A percentile compares a stretch with the other conserved stretches of the same genome.
phyloP scores from a whole-genome alignment of 2,113 vertebrate genomes.

The Hydrolagus affinis region DNA sequence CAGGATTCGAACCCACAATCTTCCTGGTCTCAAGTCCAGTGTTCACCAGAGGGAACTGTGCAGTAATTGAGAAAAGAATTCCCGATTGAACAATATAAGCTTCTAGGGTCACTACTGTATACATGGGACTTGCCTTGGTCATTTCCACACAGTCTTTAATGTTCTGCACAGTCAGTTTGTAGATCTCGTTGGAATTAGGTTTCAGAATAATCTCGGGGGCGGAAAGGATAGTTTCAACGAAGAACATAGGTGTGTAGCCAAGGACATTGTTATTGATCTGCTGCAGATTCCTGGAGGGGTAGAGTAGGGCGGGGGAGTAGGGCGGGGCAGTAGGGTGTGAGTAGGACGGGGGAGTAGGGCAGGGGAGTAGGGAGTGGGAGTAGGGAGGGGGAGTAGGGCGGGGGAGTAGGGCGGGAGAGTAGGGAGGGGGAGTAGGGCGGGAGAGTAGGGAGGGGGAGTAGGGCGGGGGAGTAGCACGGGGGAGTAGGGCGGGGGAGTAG shows the following conservation, averaged over 20 bases:
- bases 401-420: no score
- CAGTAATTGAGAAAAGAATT: no score
- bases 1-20: no score
- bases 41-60: no score
- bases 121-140: slow-evolving; percentile 60
- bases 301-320: no score
- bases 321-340: no score
- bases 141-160: slow-evolving; percentile 69
- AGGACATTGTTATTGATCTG: slow-evolving; percentile 62
- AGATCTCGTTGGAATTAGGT: slow-evolving; percentile 65
- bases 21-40: no score
- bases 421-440: no score
- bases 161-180: slow-evolving; percentile 62
- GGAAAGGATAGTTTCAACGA: slow-evolving; percentile 69
- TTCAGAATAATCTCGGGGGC: slow-evolving; percentile 68
- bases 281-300: slow-evolving; percentile 67
- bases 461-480: background rate
- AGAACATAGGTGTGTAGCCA: slow-evolving; percentile 62
- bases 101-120: background rate
- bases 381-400: no score
- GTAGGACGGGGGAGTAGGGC: no score
- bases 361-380: no score
- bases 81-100: background rate
- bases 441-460: background rate
- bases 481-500: no score